phyloP scores from a whole-genome alignment of 1,140 invertebrate genomes.

The Dreissena polymorpha region DNA sequence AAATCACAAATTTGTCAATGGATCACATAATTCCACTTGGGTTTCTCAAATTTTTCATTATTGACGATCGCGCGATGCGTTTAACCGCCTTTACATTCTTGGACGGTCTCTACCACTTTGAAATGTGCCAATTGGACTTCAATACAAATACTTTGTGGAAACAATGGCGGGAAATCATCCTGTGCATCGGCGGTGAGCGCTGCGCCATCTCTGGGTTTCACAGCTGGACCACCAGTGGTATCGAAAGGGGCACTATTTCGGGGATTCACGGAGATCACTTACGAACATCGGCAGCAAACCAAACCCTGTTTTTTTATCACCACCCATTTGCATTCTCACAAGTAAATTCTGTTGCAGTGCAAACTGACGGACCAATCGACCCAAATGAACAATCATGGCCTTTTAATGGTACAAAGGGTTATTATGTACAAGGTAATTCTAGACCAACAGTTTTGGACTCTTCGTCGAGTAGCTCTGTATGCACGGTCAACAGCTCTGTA shows the following conservation, averaged over 20 bases:
- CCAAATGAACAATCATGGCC: no score
- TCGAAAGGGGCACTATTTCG: no score
- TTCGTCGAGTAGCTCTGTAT: no score
- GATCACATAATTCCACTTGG: slow-evolving; percentile 17
- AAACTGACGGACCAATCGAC: background rate
- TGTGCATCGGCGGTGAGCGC: background rate
- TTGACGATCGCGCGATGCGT: slow-evolving; percentile 13
- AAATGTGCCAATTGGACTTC: slow-evolving; percentile 38
- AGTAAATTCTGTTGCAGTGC: background rate
- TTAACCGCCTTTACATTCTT: background rate
- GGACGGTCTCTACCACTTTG: background rate
- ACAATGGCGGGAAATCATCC: slow-evolving; percentile 16
- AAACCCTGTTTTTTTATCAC: background rate
- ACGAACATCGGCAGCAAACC: no score
- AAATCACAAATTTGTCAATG: background rate
- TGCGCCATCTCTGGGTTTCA: background rate
- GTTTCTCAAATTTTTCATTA: slow-evolving; percentile 2
- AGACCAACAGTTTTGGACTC: no score
- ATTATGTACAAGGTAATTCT: no score
- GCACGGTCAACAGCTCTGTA: no score
- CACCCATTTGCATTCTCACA: background rate
- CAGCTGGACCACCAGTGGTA: no score
- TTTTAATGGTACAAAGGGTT: no score
- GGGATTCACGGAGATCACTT: no score
- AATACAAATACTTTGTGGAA: background rate